A percentile compares a stretch with the other conserved stretches of the same genome.
Conservation (phyloP, 1,140 invertebrate species). For the Penaeus vannamei region DNA sequence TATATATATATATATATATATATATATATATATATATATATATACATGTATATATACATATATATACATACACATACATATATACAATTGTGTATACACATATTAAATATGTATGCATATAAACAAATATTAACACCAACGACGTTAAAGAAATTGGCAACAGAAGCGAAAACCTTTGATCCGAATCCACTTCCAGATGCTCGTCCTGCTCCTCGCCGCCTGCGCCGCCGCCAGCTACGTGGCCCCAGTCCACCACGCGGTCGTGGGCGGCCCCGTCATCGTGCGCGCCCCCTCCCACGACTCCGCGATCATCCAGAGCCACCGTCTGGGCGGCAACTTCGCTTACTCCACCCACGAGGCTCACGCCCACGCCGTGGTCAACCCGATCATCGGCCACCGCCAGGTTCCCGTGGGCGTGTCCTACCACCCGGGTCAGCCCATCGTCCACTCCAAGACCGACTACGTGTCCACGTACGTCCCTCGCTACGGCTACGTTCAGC, state of each 20-base stretch:
- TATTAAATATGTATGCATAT: too few relatives aligned
- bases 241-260: conserved; percentile 47
- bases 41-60: too few relatives aligned
- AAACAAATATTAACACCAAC: too few relatives aligned
- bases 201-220: conserved; percentile 67
- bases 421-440: conserved; percentile 61
- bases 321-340: conserved; percentile 76
- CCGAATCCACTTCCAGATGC: background rate
- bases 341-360: conserved; percentile 75
- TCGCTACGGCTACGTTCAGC: conserved; percentile 26
- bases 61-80: too few relatives aligned
- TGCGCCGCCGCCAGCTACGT: conserved; percentile 59
- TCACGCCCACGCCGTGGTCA: conserved; percentile 74
- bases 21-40: too few relatives aligned
- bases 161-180: background rate
- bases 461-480: conserved; percentile 59
- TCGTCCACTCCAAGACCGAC: conserved; percentile 64
- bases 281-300: conserved; percentile 74
- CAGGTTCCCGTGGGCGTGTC: conserved; percentile 70
- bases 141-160: background rate
- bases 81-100: too few relatives aligned
- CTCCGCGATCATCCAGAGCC: conserved; percentile 74
- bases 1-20: too few relatives aligned
- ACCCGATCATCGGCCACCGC: conserved; percentile 72
- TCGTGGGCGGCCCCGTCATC: conserved; percentile 69